Percentiles rank a stretch among this genome's conserved stretches.
Conservation (phyloP, 2,888 invertebrate species). For the Oscheius sp. region DNA sequence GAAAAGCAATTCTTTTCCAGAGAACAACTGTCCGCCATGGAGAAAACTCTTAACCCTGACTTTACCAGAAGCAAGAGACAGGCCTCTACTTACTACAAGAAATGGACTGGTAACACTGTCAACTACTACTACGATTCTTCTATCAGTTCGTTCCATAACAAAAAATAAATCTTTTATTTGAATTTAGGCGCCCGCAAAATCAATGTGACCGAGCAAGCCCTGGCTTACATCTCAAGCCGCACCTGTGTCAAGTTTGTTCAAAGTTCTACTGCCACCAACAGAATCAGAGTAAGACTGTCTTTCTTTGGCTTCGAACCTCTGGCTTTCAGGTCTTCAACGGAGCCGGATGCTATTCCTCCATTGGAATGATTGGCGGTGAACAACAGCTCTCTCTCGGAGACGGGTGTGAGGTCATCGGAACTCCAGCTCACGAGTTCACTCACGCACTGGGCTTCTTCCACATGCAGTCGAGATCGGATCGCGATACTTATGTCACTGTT, state of each 20-base stretch:
- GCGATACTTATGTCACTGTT: no score
- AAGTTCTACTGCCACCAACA: constrained; percentile 41
- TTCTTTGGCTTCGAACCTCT: not conserved
- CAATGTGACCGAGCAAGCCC: not conserved
- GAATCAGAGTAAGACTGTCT: constrained; percentile 39
- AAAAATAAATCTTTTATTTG: not conserved
- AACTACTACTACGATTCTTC: constrained; percentile 47
- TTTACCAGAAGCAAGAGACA: constrained; percentile 43
- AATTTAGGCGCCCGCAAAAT: not conserved
- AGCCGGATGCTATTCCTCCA: constrained; percentile 47
- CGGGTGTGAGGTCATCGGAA: no score
- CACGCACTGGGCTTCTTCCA: no score
- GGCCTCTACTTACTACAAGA: constrained; percentile 39
- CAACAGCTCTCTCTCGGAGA: constrained; percentile 49
- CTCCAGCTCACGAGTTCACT: no score
- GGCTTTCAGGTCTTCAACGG: constrained; percentile 41
- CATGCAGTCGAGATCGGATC: no score
- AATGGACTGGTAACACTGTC: constrained; percentile 47
- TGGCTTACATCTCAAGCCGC: constrained; percentile 15
- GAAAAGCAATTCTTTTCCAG: not conserved
- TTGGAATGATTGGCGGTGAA: constrained; percentile 50
- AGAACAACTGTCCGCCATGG: constrained; percentile 1
- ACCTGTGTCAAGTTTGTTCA: constrained; percentile 46
- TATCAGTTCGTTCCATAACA: constrained; percentile 9
- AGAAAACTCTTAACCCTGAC: not conserved